Evolutionary conservation across 2,888 invertebrate species (phyloP).

Genomic region (Lasioglossum calceatum): DNA sequence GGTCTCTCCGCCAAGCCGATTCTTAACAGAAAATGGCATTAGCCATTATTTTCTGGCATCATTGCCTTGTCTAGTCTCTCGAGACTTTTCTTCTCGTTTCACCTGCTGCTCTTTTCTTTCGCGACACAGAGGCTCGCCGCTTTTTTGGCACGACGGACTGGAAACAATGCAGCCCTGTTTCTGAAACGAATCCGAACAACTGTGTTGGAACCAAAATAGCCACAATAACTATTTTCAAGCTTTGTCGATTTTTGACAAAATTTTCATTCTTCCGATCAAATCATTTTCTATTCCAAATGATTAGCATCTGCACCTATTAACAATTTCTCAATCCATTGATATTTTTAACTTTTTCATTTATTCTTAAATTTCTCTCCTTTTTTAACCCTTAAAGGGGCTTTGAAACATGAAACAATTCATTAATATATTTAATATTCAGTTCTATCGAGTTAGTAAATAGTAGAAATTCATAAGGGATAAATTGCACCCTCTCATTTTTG

Average conservation of each 20-base stretch:
- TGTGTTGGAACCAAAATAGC: too few relatives aligned
- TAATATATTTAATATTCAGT: too few relatives aligned
- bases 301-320: too few relatives aligned
- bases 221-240: neutral
- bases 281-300: neutral
- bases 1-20: neutral
- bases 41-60: constrained; percentile 12
- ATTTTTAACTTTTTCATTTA: too few relatives aligned
- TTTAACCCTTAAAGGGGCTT: neutral
- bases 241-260: neutral
- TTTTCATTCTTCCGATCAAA: neutral
- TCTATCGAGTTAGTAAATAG: too few relatives aligned
- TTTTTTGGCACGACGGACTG: constrained; percentile 1
- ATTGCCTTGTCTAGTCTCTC: neutral
- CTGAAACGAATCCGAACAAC: neutral
- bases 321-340: too few relatives aligned
- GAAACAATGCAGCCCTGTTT: constrained; percentile 11
- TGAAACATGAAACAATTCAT: neutral
- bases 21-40: constrained; percentile 11
- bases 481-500: too few relatives aligned
- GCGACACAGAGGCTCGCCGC: neutral
- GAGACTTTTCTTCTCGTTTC: neutral
- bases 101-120: neutral
- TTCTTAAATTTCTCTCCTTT: neutral
- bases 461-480: too few relatives aligned